phyloP scores from a whole-genome alignment of 2,113 vertebrate species.

The Damaliscus lunatus region DNA sequence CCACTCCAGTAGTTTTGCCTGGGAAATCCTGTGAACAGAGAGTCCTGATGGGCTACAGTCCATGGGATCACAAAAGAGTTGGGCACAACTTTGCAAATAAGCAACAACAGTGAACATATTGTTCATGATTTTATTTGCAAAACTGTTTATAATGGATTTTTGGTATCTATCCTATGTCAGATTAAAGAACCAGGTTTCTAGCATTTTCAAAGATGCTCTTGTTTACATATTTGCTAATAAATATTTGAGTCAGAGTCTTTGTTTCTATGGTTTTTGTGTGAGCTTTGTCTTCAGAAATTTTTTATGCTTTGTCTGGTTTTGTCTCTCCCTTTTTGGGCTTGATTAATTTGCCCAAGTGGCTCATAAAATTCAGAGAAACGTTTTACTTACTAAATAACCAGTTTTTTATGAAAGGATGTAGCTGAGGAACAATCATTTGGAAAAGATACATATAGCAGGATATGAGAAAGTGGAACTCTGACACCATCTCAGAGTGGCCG shows the following conservation, averaged over 20 bases:
- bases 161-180: background rate
- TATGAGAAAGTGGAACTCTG: background rate
- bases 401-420: background rate
- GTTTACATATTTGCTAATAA: background rate
- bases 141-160: background rate
- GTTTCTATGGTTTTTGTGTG: background rate
- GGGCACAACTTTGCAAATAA: background rate
- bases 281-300: background rate
- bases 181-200: background rate
- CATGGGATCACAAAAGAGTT: background rate
- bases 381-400: background rate
- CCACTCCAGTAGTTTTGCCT: background rate
- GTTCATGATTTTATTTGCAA: background rate
- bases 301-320: background rate
- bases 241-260: background rate
- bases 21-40: background rate
- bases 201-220: background rate
- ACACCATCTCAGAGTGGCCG: background rate
- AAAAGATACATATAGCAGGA: background rate
- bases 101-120: background rate
- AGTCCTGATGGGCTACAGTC: background rate
- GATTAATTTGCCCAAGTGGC: background rate
- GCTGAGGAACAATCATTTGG: background rate
- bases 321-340: background rate
- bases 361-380: background rate